These are phyloP conservation scores for Columbina picui DNA, from an alignment of 2,113 vertebrate genomes.

Conservation along the genomic window DNA sequence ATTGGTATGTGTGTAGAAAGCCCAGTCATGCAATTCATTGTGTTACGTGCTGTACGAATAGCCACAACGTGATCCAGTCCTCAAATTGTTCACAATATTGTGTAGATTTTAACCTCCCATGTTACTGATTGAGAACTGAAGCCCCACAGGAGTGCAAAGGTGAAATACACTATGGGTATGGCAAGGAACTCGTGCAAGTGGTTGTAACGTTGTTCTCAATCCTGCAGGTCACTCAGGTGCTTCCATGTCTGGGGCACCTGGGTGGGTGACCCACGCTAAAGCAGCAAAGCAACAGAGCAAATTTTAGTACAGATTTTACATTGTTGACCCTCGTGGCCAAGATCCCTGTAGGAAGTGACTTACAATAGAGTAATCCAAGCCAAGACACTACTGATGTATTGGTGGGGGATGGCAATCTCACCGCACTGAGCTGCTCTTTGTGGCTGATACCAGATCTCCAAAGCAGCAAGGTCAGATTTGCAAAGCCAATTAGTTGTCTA, in stretches of 20 bases:
- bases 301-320: background rate
- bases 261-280: background rate
- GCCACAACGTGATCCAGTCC: background rate
- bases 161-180: background rate
- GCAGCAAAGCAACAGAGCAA: background rate
- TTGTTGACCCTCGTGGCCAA: background rate
- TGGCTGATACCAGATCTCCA: background rate
- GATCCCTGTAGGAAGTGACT: background rate
- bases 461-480: background rate
- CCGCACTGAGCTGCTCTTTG: fast-evolving
- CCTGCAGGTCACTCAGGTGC: background rate
- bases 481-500: background rate
- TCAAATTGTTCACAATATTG: background rate
- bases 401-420: background rate
- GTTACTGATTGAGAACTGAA: background rate
- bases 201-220: background rate
- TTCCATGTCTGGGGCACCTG: background rate
- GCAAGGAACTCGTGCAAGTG: background rate
- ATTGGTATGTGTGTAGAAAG: background rate
- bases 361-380: background rate
- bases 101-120: background rate
- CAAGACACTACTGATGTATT: background rate
- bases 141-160: background rate
- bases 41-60: background rate
- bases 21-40: background rate